Base-by-base conservation (phyloP, 2,888 invertebrate genomes). In the Oxyteleia sp. region DNA sequence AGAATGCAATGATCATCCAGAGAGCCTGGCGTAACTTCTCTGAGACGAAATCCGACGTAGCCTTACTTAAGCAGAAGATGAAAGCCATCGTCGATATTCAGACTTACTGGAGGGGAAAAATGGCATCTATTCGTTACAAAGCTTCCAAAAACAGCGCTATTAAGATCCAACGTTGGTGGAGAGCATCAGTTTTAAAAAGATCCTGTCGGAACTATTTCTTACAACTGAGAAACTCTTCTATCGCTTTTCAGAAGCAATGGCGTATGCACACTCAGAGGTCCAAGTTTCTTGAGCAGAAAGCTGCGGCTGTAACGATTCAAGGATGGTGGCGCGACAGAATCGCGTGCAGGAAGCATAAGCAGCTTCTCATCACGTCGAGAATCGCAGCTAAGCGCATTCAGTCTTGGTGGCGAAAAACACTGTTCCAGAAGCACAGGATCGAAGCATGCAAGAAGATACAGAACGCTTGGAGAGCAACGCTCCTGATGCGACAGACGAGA, bases 261-360 rank as follows among this genome's bases (percentile, higher is more conserved):
- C 93, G 93, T 76, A 94, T 93, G 94, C 94, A 93, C 93, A 85
- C 91, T 26, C 71, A 86, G 3, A 84, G 87, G 55, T 72, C 68
- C 38, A 13, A 64, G 18, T 92, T 87, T 75, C 55, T 87, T 3
- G 49, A 87, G 71, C 87, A 90, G 61, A 94, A 94, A 87, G 87
- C 68, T 0, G 94, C 94, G n/a, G 94, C 94, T 7, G 63, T 91
- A 1, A 94, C 89, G 86, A 95, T 96, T 61, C 94, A 95, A 88
- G 89, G 89, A 10, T 95, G 94, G 94, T 95, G 94, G 84, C 79
- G 84, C 15, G 79, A 81, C 18, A 45, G 68, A 5, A 41, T 82
- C 10, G 18, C 49, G 0, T 78, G 85, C 3, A 84, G 81, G 68
- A 23, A 29, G 0, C 26, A 75, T 0, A 87, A 87, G 4, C 38